phyloP scores from a whole-genome alignment of 2,113 vertebrate genomes.

The Osmerus eperlanus region DNA sequence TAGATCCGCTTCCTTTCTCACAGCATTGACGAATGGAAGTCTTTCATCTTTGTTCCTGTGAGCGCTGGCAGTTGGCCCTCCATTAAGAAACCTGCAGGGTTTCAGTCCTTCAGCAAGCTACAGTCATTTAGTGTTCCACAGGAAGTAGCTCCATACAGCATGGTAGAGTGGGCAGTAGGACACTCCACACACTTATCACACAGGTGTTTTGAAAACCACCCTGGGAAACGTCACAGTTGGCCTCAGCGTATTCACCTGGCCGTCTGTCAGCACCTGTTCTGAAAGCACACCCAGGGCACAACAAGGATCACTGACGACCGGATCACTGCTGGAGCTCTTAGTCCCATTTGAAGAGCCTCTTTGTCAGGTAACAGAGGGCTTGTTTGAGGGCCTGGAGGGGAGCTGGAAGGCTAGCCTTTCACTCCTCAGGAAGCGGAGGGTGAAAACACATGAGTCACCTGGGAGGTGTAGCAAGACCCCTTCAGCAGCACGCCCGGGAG shows the following conservation, averaged over 20 bases:
- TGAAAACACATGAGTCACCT: slow-evolving; percentile 46
- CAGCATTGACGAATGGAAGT: slow-evolving; percentile 49
- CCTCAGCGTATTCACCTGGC: slow-evolving; percentile 53
- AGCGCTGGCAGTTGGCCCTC: slow-evolving; percentile 47
- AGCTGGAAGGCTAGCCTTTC: slow-evolving; percentile 42
- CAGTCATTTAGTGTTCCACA: no score
- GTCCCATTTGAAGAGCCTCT: slow-evolving; percentile 46
- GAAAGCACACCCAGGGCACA: slow-evolving; percentile 44
- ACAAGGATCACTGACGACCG: slow-evolving; percentile 52
- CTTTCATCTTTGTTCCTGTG: slow-evolving; percentile 50
- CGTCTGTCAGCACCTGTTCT: slow-evolving; percentile 53
- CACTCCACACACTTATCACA: no score
- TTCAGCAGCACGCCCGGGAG: no score
- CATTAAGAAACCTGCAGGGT: slow-evolving; percentile 42
- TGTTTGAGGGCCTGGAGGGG: slow-evolving; percentile 27
- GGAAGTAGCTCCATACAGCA: no score
- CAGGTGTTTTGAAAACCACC: slow-evolving; percentile 32
- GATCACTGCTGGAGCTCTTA: slow-evolving; percentile 39
- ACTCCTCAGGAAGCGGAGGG: slow-evolving; percentile 41
- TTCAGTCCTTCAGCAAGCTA: slow-evolving; percentile 30
- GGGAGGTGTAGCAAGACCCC: slow-evolving; percentile 29
- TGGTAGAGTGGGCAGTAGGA: no score
- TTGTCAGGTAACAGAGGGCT: slow-evolving; percentile 46
- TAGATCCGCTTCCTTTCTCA: slow-evolving; percentile 51
- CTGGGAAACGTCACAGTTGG: slow-evolving; percentile 41